Evolutionary conservation across 2,797 vertebrate genomes (phyloP).

Genomic region (Podargus strigoides): DNA sequence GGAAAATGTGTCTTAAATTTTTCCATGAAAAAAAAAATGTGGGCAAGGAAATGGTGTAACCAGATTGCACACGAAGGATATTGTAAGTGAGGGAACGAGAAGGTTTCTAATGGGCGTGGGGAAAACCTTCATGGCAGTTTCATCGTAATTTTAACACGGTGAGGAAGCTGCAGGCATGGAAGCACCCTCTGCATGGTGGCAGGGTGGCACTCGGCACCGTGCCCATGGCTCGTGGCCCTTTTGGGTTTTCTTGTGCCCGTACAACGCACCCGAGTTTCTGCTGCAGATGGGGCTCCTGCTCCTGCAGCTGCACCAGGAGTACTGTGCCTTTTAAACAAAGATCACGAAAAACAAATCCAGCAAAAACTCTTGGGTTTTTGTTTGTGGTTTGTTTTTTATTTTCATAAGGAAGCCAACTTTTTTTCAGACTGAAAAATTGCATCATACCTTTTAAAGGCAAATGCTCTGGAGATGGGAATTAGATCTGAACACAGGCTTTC

Average conservation of each 20-base stretch:
- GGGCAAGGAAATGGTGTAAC: not conserved
- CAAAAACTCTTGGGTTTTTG: too few species aligned
- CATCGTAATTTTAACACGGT: not conserved
- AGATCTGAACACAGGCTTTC: not conserved
- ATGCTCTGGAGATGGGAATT: not conserved
- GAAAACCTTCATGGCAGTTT: not conserved
- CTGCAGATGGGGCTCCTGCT: not conserved
- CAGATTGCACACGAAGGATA: too few species aligned
- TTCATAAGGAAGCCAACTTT: not conserved
- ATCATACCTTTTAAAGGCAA: not conserved
- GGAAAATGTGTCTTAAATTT: not conserved
- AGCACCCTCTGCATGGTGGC: too few species aligned
- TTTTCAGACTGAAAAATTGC: not conserved
- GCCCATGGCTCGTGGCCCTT: too few species aligned
- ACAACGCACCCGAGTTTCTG: not conserved
- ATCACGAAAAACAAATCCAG: not conserved
- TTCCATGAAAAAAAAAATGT: not conserved
- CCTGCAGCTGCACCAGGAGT: not conserved
- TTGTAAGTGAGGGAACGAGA: too few species aligned
- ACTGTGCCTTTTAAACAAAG: not conserved
- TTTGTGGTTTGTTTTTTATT: not conserved
- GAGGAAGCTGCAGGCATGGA: not conserved
- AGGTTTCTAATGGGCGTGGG: rapidly evolving
- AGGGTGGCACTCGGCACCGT: too few species aligned
- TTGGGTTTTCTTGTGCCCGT: too few species aligned